Conservation (phyloP, 2,888 invertebrate species). For the Pherbina coryleti region DNA sequence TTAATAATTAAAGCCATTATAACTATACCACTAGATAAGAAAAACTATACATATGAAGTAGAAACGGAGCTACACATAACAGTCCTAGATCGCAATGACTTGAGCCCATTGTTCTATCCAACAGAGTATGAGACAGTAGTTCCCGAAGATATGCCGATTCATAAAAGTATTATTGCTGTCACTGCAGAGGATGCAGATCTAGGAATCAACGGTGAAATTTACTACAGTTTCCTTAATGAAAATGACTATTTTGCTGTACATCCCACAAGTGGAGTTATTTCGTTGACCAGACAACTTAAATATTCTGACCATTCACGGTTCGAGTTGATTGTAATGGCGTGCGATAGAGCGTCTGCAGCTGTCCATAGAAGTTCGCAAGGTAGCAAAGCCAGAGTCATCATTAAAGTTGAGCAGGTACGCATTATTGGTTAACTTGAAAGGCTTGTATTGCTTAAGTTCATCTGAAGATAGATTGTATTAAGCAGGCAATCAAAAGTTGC, state of each 20-base stretch:
- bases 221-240: slow-evolving; percentile 89
- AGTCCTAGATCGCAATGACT: slow-evolving; percentile 88
- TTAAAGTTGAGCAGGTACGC: slow-evolving; percentile 77
- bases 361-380: slow-evolving; percentile 71
- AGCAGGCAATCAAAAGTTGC: too few relatives aligned
- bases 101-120: slow-evolving; percentile 93
- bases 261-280: slow-evolving; percentile 90
- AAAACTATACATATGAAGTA: slow-evolving; percentile 72
- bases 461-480: too few relatives aligned
- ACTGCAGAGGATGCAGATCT: slow-evolving; percentile 96
- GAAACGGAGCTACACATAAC: slow-evolving; percentile 79
- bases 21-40: slow-evolving; percentile 43
- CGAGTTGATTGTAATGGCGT: slow-evolving; percentile 84
- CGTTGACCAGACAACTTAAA: slow-evolving; percentile 82
- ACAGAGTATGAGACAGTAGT: slow-evolving; percentile 89
- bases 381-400: slow-evolving; percentile 82
- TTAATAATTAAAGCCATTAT: slow-evolving; percentile 83
- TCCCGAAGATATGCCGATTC: slow-evolving; percentile 88
- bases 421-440: slow-evolving; percentile 8
- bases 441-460: too few relatives aligned
- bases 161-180: slow-evolving; percentile 83
- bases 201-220: slow-evolving; percentile 96
- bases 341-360: slow-evolving; percentile 81
- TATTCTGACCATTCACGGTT: slow-evolving; percentile 79
- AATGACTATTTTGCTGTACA: slow-evolving; percentile 92